Conservation (phyloP, 2,113 vertebrate genomes). For the Thryonomys swinderianus region DNA sequence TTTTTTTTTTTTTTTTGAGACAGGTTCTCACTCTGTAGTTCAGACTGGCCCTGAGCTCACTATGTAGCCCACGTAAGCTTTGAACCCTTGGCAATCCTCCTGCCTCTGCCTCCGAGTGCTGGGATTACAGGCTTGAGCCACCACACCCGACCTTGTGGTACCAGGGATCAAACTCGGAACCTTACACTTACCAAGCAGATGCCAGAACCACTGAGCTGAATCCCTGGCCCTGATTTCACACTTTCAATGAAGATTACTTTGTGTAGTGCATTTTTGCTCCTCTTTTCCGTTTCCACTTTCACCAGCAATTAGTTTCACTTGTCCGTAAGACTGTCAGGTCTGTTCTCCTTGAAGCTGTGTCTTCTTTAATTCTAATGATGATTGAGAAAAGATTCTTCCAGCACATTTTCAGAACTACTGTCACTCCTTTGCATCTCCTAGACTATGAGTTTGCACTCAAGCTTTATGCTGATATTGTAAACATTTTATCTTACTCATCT, state of each 20-base stretch:
- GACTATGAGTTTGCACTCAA: not conserved
- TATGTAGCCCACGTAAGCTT: too few species aligned
- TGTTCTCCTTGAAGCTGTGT: not conserved
- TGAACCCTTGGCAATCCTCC: too few species aligned
- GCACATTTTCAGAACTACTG: not conserved
- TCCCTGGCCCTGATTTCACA: too few species aligned
- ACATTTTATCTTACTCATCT: not conserved
- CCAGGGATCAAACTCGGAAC: too few species aligned
- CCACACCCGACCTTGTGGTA: too few species aligned
- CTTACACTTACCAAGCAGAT: too few species aligned
- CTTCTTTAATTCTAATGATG: conserved; percentile 10
- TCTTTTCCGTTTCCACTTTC: not conserved
- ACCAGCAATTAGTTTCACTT: not conserved
- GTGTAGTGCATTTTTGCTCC: not conserved
- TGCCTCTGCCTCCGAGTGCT: too few species aligned
- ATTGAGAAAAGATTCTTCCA: not conserved
- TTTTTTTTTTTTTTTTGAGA: too few species aligned
- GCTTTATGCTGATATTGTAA: not conserved
- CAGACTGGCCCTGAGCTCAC: too few species aligned
- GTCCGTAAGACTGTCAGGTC: not conserved
- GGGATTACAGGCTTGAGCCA: too few species aligned
- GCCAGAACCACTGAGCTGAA: too few species aligned
- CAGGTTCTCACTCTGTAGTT: too few species aligned
- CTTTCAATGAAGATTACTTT: not conserved
- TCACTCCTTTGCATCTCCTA: not conserved